Conservation (phyloP, 2,797 vertebrate species). For the Myotis findleyi region DNA sequence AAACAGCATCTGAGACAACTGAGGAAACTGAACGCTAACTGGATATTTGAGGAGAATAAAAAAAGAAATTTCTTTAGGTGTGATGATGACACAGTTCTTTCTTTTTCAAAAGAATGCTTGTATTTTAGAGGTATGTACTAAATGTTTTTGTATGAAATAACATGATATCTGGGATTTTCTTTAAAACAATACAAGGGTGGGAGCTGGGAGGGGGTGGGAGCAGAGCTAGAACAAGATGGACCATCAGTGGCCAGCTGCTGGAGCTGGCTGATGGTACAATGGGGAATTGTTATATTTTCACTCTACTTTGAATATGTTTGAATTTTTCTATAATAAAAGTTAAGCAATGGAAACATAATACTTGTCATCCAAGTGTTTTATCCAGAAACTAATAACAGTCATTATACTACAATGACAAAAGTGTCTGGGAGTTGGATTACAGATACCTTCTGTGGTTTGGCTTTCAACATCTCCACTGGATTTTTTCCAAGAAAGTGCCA, state of each 20-base stretch:
- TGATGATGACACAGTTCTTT: not conserved
- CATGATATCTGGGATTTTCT: not conserved
- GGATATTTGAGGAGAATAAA: not conserved
- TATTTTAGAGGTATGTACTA: not conserved
- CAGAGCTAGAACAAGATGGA: not conserved
- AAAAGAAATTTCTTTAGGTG: not conserved
- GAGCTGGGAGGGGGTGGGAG: not conserved
- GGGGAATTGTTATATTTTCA: not conserved
- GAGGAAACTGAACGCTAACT: not conserved
- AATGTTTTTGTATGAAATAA: conserved; percentile 10
- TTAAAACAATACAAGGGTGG: not conserved
- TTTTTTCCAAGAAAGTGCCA: not conserved
- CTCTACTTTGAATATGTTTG: not conserved
- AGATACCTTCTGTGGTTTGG: not conserved
- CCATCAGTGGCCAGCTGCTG: not conserved
- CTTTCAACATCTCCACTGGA: not conserved
- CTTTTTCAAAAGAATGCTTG: not conserved
- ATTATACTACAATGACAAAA: not conserved
- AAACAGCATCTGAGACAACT: not conserved
- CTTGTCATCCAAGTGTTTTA: not conserved
- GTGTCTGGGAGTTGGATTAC: not conserved
- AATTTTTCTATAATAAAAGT: conserved; percentile 19
- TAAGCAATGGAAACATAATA: conserved; percentile 33
- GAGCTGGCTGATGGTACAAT: not conserved
- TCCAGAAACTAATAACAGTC: not conserved